A percentile compares a stretch with the other conserved stretches of the same genome.
phyloP scores from a whole-genome alignment of 2,888 invertebrate species.

The Ectemnius cavifrons region DNA sequence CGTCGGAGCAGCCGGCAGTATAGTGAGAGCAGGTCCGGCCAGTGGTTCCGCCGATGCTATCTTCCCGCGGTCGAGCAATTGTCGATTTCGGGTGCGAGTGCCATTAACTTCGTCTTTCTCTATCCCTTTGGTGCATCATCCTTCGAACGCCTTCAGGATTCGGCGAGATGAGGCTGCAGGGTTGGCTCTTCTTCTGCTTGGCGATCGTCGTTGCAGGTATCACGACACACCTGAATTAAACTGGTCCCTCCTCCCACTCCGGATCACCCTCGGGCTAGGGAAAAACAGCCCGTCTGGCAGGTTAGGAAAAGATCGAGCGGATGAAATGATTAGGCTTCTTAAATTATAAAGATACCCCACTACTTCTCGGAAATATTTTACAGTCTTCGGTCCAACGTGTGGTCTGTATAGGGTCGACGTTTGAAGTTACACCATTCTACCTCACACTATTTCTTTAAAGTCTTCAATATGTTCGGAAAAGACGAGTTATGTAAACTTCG shows the following conservation, averaged over 20 bases:
- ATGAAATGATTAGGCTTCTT: not conserved
- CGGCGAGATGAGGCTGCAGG: conserved; percentile 51
- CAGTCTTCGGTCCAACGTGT: no score
- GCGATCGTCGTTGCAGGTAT: conserved; percentile 52
- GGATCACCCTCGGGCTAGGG: not conserved
- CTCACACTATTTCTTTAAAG: no score
- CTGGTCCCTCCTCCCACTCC: not conserved
- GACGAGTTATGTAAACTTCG: no score
- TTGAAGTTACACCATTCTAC: no score
- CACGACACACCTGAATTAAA: conserved; percentile 18
- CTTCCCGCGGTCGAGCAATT: conserved; percentile 21
- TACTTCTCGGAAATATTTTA: no score
- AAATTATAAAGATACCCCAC: not conserved
- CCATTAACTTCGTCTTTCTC: conserved; percentile 11
- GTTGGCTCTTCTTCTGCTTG: conserved; percentile 54
- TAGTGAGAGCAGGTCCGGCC: conserved; percentile 36
- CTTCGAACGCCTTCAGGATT: not conserved
- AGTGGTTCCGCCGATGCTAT: conserved; percentile 42
- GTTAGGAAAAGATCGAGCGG: not conserved
- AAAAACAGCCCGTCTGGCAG: not conserved
- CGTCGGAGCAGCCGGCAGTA: conserved; percentile 41
- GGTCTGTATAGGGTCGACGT: no score
- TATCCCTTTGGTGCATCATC: not conserved
- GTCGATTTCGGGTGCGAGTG: conserved; percentile 20
- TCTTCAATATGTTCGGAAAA: no score